Evolutionary conservation across 2,888 invertebrate species (phyloP).

Genomic region (Himalopsyche tibetana): DNA sequence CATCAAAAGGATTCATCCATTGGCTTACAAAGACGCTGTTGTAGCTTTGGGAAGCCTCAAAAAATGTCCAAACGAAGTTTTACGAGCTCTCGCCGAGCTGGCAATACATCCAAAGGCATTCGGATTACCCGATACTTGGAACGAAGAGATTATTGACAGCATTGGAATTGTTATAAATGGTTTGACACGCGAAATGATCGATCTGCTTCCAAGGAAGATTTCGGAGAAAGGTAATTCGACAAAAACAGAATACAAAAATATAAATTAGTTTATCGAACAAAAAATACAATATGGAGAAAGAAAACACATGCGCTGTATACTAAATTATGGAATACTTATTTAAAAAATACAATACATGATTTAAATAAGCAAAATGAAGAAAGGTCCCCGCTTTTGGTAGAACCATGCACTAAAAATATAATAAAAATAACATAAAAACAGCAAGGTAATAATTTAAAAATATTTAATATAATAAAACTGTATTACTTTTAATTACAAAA

Average conservation of each 20-base stretch:
- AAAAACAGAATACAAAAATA: not conserved
- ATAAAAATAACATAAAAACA: too few species aligned
- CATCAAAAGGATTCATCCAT: conserved; percentile 76
- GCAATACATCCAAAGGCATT: conserved; percentile 73
- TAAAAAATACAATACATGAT: too few species aligned
- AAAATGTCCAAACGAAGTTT: conserved; percentile 72
- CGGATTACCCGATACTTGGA: conserved; percentile 73
- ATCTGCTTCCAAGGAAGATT: not conserved
- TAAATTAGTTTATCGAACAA: not conserved
- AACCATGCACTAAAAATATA: too few species aligned
- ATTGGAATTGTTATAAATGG: conserved; percentile 74
- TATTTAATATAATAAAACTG: too few species aligned
- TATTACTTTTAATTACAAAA: too few species aligned
- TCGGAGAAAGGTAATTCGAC: not conserved
- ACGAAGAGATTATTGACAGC: conserved; percentile 69
- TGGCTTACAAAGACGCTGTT: conserved; percentile 76
- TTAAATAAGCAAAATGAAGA: too few species aligned
- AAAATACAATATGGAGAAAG: too few species aligned
- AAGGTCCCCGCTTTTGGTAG: too few species aligned
- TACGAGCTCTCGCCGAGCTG: conserved; percentile 74
- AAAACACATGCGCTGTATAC: too few species aligned
- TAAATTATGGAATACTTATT: too few species aligned
- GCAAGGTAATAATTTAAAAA: too few species aligned
- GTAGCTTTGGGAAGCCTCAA: conserved; percentile 73
- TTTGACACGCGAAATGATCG: conserved; percentile 67